Conservation (phyloP, 2,888 invertebrate species). For the Serripes groenlandicus region DNA sequence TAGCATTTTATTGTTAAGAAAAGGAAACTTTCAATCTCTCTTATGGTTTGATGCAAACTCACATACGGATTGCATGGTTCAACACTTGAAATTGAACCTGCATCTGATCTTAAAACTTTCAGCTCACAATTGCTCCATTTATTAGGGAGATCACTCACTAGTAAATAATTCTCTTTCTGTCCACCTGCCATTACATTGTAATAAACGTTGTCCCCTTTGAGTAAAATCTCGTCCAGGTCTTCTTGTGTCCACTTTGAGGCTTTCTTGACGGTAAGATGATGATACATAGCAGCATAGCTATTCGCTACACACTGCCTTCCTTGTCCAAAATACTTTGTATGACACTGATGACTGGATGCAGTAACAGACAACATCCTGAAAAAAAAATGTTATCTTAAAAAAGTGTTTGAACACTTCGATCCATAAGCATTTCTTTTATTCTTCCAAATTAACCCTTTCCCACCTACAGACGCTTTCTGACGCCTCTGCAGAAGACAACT, state of each 20-base stretch:
- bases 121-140: background rate
- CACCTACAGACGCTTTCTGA: too few relatives aligned
- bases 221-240: conserved; percentile 17
- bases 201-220: conserved; percentile 23
- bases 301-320: conserved; percentile 28
- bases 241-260: conserved; percentile 10
- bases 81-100: background rate
- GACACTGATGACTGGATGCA: conserved; percentile 20
- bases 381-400: too few relatives aligned
- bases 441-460: too few relatives aligned
- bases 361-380: too few relatives aligned
- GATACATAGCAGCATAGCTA: conserved; percentile 5
- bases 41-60: background rate
- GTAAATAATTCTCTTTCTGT: conserved; percentile 6
- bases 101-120: background rate
- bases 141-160: background rate
- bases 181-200: background rate
- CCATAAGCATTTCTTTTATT: too few relatives aligned
- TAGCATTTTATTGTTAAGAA: too few relatives aligned
- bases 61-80: background rate
- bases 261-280: background rate
- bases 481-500: too few relatives aligned
- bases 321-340: background rate
- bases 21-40: too few relatives aligned
- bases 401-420: too few relatives aligned